Percentiles rank a stretch among this genome's conserved stretches.
Conservation (phyloP, 2,113 vertebrate genomes). For the Myrmophylax atrothorax region DNA sequence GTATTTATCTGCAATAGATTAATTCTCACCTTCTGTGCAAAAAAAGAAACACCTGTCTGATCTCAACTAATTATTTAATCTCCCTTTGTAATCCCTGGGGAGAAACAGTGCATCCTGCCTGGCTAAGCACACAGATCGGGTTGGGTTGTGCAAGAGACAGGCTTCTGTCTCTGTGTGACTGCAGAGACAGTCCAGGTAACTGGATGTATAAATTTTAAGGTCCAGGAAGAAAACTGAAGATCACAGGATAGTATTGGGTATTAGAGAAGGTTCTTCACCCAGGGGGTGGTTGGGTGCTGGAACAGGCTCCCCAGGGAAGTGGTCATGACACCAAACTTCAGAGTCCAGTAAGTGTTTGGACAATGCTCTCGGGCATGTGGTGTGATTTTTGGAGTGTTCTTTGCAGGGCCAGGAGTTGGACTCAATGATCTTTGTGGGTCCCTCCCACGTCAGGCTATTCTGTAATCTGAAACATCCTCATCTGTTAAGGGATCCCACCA, state of each 20-base stretch:
- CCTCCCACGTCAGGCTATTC: neutral
- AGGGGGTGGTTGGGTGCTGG: neutral
- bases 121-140: neutral
- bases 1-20: neutral
- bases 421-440: neutral
- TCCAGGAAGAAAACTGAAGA: neutral
- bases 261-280: neutral
- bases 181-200: neutral
- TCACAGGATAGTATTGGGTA: neutral
- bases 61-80: neutral
- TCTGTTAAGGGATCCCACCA: neutral
- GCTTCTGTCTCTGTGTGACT: neutral
- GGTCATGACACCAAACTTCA: neutral
- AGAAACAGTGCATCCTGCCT: neutral
- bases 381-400: neutral
- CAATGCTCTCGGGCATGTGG: accelerated
- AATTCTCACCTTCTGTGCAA: neutral
- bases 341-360: neutral
- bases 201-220: neutral
- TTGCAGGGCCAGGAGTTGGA: neutral
- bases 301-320: neutral
- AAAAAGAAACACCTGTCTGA: accelerated
- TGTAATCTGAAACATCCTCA: neutral
- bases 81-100: neutral
- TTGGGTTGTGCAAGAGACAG: neutral